Evolutionary conservation across 2,113 vertebrate species (phyloP).

Genomic region (Gnathonemus longibarbis): DNA sequence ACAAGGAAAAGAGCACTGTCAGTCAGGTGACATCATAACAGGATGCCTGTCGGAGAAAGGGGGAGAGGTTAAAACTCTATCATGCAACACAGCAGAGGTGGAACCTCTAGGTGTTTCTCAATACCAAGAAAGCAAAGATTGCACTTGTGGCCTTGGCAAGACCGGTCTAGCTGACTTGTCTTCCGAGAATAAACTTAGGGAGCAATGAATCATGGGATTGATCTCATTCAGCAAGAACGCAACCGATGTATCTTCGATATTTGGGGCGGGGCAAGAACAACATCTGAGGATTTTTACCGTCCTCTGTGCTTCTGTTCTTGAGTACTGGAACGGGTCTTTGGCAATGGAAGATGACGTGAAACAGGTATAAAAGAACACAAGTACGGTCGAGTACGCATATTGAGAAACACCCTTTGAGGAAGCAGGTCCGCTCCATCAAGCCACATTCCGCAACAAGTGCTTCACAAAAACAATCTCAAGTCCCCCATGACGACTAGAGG

Average conservation of each 20-base stretch:
- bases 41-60: not conserved
- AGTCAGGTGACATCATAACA: not conserved
- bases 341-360: not conserved
- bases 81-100: not conserved
- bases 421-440: not conserved
- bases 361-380: not conserved
- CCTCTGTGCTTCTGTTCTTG: not conserved
- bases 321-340: not conserved
- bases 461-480: not conserved
- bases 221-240: not conserved
- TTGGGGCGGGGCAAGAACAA: not conserved
- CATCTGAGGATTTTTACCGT: not conserved
- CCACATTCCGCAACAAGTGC: not conserved
- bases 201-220: not conserved
- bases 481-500: not conserved
- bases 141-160: not conserved
- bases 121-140: not conserved
- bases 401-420: not conserved
- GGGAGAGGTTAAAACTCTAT: not conserved
- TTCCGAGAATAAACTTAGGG: not conserved
- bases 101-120: not conserved
- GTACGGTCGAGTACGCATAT: not conserved
- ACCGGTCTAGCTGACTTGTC: not conserved
- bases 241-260: not conserved
- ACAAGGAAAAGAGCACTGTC: constrained; percentile 17